Conservation (phyloP, 2,113 vertebrate genomes). For the Bungarus multicinctus region DNA sequence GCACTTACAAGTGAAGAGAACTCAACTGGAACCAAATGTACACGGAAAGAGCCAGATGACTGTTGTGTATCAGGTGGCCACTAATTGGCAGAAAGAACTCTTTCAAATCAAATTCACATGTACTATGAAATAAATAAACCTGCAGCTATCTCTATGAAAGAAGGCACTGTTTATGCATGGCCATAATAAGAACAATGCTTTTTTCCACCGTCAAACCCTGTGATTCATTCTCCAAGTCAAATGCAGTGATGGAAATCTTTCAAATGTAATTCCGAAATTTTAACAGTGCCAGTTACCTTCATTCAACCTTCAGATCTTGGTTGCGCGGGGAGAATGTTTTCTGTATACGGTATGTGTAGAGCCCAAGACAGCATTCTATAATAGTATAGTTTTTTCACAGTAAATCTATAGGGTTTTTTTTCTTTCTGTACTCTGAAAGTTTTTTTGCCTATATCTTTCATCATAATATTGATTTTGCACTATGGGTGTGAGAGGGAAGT, state of each 20-base stretch:
- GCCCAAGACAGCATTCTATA: fast-evolving
- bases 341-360: fast-evolving
- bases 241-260: conserved; percentile 30
- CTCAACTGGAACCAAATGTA: conserved; percentile 54
- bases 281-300: not conserved
- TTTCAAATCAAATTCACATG: conserved; percentile 31
- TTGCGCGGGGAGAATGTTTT: not conserved
- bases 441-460: not conserved
- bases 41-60: conserved; percentile 32
- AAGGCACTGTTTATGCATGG: conserved; percentile 37
- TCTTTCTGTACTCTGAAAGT: not conserved
- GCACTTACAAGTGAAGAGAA: conserved; percentile 32
- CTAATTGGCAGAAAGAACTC: conserved; percentile 23
- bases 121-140: not conserved
- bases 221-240: conserved; percentile 44
- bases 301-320: fast-evolving
- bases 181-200: conserved; percentile 39
- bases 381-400: not conserved
- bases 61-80: conserved; percentile 26
- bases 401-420: not conserved
- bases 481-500: not conserved
- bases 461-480: not conserved
- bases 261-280: fast-evolving
- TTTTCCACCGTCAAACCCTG: conserved; percentile 33
- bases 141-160: conserved; percentile 41